Evolutionary conservation across 2,797 vertebrate species (phyloP).

Genomic region (Acridotheres tristis): DNA sequence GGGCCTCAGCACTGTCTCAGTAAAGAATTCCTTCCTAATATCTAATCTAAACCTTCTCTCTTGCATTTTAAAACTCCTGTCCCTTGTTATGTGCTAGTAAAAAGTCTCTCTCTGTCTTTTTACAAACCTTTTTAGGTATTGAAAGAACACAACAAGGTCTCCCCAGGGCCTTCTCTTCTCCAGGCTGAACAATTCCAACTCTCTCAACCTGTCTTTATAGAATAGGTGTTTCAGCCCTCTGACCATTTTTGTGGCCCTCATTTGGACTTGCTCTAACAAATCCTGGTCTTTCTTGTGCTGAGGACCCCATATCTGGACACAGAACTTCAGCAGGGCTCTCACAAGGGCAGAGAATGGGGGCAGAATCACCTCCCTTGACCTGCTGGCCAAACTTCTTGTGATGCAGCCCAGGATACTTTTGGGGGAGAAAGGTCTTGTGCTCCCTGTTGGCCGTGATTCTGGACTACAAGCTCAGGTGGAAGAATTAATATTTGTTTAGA

Average conservation of each 20-base stretch:
- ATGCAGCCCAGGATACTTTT: neutral
- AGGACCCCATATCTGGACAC: too few relatives aligned
- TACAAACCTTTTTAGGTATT: accelerated
- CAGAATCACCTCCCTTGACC: neutral
- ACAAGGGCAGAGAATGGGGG: accelerated
- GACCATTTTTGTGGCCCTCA: neutral
- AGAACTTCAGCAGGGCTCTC: neutral
- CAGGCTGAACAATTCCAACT: neutral
- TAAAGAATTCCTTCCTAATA: neutral
- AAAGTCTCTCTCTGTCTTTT: neutral
- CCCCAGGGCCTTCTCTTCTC: neutral
- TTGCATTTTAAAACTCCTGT: neutral
- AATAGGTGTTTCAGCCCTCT: neutral
- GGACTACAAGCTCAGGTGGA: neutral
- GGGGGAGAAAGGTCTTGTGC: neutral
- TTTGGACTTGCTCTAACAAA: neutral
- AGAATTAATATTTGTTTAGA: neutral
- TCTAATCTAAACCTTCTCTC: neutral
- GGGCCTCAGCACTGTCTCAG: accelerated
- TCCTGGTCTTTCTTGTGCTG: neutral
- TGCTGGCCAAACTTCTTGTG: accelerated
- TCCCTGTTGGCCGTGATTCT: accelerated
- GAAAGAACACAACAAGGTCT: accelerated
- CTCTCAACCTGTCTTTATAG: neutral
- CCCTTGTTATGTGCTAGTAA: neutral